These are phyloP conservation scores for Artibeus jamaicensis DNA, from an alignment of 2,797 vertebrate genomes.

Conservation along the genomic window DNA sequence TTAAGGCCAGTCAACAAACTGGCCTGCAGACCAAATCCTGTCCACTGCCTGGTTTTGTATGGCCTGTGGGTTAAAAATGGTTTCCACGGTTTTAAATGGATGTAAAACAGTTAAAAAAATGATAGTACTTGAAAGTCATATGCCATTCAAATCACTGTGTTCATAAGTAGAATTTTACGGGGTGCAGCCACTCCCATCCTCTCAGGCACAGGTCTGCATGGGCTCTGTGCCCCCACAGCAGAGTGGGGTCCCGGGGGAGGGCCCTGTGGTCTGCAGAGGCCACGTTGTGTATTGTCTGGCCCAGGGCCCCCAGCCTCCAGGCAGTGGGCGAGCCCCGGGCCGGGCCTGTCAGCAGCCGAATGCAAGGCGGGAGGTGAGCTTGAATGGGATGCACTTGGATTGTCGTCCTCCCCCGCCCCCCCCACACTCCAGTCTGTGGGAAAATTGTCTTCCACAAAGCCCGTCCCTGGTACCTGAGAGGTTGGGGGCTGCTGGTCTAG, in stretches of 20 bases:
- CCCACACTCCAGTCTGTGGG: too few species aligned
- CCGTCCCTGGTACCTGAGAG: too few species aligned
- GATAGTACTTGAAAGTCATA: neutral
- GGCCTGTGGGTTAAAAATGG: neutral
- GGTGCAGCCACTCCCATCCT: fast-evolving
- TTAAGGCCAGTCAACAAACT: neutral
- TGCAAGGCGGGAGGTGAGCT: too few species aligned
- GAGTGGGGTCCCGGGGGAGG: fast-evolving
- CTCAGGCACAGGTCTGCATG: fast-evolving
- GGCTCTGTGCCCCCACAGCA: fast-evolving
- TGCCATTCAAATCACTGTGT: fast-evolving
- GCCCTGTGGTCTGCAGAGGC: fast-evolving
- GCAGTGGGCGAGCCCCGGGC: fast-evolving
- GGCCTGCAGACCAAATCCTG: fast-evolving
- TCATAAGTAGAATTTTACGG: neutral
- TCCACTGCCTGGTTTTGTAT: fast-evolving
- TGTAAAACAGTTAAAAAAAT: neutral
- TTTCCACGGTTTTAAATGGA: neutral
- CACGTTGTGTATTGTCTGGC: fast-evolving
- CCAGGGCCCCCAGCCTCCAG: too few species aligned
- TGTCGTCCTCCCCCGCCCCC: fast-evolving
- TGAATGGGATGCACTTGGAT: too few species aligned
- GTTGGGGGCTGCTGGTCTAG: neutral
- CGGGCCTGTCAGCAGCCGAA: too few species aligned
- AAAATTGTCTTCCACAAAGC: too few species aligned